These are phyloP conservation scores for Camelus bactrianus DNA, from an alignment of 2,113 vertebrate genomes.

Conservation along the genomic window DNA sequence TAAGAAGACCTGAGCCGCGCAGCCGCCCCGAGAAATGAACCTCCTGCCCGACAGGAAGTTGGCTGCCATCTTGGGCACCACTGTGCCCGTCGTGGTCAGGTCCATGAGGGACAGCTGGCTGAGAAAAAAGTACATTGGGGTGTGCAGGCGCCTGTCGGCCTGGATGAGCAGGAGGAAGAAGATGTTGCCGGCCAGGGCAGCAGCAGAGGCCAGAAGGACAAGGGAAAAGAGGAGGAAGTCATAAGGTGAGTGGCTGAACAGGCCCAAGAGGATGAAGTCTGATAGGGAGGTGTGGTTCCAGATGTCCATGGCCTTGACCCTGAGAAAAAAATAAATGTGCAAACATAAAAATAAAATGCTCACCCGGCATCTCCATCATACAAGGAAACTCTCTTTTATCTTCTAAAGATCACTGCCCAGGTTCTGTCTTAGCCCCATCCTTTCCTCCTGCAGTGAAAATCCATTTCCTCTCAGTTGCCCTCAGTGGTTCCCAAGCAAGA, in stretches of 20 bases:
- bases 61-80: conserved; percentile 50
- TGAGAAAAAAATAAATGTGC: neutral
- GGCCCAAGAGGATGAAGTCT: conserved; percentile 12
- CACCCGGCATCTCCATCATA: neutral
- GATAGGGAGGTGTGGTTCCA: conserved; percentile 27
- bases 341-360: neutral
- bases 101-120: conserved; percentile 67
- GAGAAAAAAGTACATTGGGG: conserved; percentile 62
- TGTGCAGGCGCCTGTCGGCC: neutral
- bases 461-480: neutral
- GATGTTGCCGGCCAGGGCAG: neutral
- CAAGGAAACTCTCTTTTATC: neutral
- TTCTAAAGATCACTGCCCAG: neutral
- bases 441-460: neutral
- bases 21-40: neutral
- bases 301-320: neutral
- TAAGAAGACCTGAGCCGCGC: conserved; percentile 6
- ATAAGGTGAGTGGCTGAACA: neutral
- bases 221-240: conserved; percentile 24
- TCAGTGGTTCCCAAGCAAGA: neutral
- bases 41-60: neutral
- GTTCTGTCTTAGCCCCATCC: neutral
- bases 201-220: conserved; percentile 2
- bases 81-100: neutral
- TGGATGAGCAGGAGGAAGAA: conserved; percentile 57